Percentiles rank a stretch among this genome's conserved stretches.
Conservation (phyloP, 2,113 vertebrate genomes). For the Mormyrus iriodes region DNA sequence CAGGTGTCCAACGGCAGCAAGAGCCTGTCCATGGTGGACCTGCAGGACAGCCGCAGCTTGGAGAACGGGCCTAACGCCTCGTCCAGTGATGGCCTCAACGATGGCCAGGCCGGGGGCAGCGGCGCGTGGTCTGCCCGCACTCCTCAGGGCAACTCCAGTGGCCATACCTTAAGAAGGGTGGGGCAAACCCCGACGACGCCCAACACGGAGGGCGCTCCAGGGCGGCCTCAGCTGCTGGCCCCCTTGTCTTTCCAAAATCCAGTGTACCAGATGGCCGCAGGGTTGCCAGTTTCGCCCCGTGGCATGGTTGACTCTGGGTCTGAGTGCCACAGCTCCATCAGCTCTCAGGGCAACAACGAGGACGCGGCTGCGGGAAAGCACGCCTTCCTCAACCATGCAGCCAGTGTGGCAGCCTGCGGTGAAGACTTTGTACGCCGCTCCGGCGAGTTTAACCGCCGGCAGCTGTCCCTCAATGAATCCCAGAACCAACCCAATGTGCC, state of each 20-base stretch:
- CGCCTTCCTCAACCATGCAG: conserved; percentile 61
- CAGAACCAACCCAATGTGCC: conserved; percentile 75
- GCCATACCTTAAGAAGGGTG: conserved; percentile 74
- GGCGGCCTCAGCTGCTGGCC: conserved; percentile 84
- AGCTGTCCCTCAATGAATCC: conserved; percentile 81
- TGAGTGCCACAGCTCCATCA: conserved; percentile 94
- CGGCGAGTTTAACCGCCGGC: conserved; percentile 78
- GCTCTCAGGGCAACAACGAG: conserved; percentile 96
- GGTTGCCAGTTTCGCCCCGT: conserved; percentile 82
- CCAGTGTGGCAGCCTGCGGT: conserved; percentile 56
- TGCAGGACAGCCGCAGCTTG: conserved; percentile 83
- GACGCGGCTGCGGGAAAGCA: conserved; percentile 69
- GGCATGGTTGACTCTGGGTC: conserved; percentile 85
- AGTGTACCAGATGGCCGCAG: conserved; percentile 96
- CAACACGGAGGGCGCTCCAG: conserved; percentile 66
- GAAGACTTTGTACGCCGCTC: conserved; percentile 84
- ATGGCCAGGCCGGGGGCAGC: conserved; percentile 58
- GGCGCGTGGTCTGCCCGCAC: conserved; percentile 73
- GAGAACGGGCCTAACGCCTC: conserved; percentile 61
- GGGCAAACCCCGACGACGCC: conserved; percentile 75
- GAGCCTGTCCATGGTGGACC: conserved; percentile 97
- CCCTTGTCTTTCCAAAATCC: conserved; percentile 97
- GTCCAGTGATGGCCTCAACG: conserved; percentile 52
- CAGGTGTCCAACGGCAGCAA: conserved; percentile 92
- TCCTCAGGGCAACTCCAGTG: conserved; percentile 62